Evolutionary conservation across 2,888 invertebrate species (phyloP).

Genomic region (Cantharis rustica): DNA sequence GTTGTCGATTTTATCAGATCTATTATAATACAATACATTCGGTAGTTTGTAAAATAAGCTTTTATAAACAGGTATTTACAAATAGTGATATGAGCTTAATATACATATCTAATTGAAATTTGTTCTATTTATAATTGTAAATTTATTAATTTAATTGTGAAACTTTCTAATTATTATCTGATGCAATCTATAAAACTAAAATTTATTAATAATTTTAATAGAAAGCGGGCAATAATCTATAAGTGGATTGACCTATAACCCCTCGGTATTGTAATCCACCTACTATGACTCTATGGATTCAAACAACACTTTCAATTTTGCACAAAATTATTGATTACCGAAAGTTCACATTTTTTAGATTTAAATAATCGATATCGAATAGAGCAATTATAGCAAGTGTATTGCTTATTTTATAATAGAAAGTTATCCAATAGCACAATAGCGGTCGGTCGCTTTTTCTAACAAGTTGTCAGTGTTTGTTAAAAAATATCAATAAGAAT

Average conservation of each 20-base stretch:
- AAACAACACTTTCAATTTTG: conserved; percentile 25
- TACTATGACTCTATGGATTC: conserved; percentile 19
- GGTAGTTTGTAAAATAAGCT: conserved; percentile 36
- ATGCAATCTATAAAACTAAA: conserved; percentile 5
- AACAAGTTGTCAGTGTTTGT: not conserved
- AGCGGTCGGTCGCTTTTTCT: not conserved
- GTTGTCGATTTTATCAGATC: conserved; percentile 24
- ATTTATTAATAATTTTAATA: conserved; percentile 19
- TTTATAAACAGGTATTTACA: conserved; percentile 38
- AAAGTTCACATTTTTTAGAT: conserved; percentile 1
- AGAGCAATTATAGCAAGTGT: not conserved
- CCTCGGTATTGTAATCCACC: conserved; percentile 17
- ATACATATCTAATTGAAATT: not conserved
- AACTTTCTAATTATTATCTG: conserved; percentile 12
- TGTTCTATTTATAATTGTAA: not conserved
- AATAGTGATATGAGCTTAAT: conserved; percentile 15
- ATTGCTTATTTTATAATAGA: not conserved
- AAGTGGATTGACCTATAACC: conserved; percentile 29
- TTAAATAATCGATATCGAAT: not conserved
- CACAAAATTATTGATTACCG: not conserved
- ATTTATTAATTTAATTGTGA: not conserved
- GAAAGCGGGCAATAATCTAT: conserved; percentile 26
- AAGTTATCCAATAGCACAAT: not conserved
- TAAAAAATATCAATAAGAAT: not conserved
- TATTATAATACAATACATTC: conserved; percentile 37